These are phyloP conservation scores for Heterodera carotae DNA, from an alignment of 1,140 invertebrate species.

Conservation along the genomic window DNA sequence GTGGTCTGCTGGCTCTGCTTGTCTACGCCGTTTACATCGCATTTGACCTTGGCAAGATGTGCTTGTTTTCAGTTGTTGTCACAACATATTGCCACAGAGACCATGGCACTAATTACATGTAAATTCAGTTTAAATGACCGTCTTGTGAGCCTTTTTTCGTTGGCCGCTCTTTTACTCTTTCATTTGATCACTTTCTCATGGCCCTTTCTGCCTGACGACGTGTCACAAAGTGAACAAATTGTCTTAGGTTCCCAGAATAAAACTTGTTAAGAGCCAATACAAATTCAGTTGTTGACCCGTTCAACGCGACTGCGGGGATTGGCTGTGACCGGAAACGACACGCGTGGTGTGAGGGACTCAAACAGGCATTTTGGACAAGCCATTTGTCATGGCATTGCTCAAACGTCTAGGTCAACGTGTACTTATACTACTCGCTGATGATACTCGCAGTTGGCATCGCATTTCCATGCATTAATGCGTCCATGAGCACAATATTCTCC, in stretches of 20 bases:
- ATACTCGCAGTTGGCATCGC: constrained; percentile 40
- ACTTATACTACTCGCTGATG: constrained; percentile 38
- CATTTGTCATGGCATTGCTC: neutral
- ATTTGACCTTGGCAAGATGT: constrained; percentile 30
- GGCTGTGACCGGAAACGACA: constrained; percentile 41
- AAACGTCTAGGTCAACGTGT: constrained; percentile 15
- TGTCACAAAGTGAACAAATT: constrained; percentile 5
- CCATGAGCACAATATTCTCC: constrained; percentile 41
- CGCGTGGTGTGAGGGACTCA: constrained; percentile 34
- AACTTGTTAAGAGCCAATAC: too few relatives aligned
- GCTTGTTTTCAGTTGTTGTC: neutral
- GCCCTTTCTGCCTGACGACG: constrained; percentile 42
- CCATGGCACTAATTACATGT: constrained; percentile 1
- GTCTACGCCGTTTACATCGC: constrained; percentile 28
- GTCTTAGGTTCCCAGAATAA: too few relatives aligned
- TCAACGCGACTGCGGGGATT: neutral
- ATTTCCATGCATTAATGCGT: constrained; percentile 40
- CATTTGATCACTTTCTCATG: constrained; percentile 48
- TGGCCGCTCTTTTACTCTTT: constrained; percentile 39
- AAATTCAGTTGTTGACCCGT: constrained; percentile 17
- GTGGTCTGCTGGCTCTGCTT: constrained; percentile 23
- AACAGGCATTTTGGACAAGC: neutral
- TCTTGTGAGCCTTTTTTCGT: constrained; percentile 25
- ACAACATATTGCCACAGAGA: too few relatives aligned
- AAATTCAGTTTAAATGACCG: constrained; percentile 43